phyloP scores from a whole-genome alignment of 1,140 invertebrate species.

The Scaptomyza graminum region DNA sequence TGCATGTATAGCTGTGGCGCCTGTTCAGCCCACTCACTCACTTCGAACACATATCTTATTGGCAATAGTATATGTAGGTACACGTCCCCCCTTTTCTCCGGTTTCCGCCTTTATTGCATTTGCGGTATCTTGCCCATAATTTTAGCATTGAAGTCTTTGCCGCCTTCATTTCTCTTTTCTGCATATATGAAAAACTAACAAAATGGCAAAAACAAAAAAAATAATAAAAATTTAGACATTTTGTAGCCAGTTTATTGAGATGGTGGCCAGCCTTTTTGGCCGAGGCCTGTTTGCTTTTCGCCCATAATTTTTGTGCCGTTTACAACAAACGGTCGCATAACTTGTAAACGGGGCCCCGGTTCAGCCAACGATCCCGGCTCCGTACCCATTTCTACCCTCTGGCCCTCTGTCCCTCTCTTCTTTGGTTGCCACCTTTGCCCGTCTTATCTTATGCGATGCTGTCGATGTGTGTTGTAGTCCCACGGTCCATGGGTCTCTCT shows the following conservation, averaged over 20 bases:
- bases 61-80: too few species aligned
- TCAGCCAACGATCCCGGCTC: constrained; percentile 15
- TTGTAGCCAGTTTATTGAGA: constrained; percentile 77
- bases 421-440: constrained; percentile 1
- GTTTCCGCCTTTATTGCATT: neutral
- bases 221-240: constrained; percentile 61
- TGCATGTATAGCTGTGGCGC: constrained; percentile 20
- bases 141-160: constrained; percentile 7
- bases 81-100: neutral
- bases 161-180: constrained; percentile 36
- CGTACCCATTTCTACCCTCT: constrained; percentile 5
- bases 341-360: constrained; percentile 49
- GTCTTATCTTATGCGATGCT: constrained; percentile 48
- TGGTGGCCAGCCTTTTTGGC: constrained; percentile 39
- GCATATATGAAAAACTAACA: constrained; percentile 13
- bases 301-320: constrained; percentile 75
- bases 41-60: constrained; percentile 30
- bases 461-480: constrained; percentile 38
- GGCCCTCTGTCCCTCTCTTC: constrained; percentile 24
- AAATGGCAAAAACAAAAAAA: constrained; percentile 11
- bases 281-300: constrained; percentile 74
- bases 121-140: neutral
- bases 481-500: constrained; percentile 33
- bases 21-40: constrained; percentile 20
- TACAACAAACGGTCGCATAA: constrained; percentile 78